These are phyloP conservation scores for Scytalopus superciliaris DNA, from an alignment of 2,113 vertebrate genomes.

Conservation along the genomic window DNA sequence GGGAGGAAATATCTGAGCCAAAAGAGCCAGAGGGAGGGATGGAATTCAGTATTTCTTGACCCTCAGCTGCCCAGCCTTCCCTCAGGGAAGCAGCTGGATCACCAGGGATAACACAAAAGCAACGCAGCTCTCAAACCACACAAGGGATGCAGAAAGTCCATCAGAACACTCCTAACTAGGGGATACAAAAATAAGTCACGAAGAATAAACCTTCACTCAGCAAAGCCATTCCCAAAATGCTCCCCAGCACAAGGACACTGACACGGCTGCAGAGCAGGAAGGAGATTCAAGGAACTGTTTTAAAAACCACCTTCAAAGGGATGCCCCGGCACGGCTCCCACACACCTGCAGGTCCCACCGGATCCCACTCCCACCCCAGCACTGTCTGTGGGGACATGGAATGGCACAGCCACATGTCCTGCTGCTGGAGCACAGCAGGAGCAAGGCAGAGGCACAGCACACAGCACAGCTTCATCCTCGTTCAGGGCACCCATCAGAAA, in stretches of 20 bases:
- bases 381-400: rapidly evolving
- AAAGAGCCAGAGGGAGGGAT: not conserved
- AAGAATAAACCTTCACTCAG: conserved; percentile 23
- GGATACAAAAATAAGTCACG: not conserved
- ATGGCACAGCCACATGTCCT: rapidly evolving
- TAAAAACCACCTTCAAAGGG: conserved; percentile 26
- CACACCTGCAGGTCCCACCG: not conserved
- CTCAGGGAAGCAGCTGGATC: not conserved
- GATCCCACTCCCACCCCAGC: not conserved
- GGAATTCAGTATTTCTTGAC: not conserved
- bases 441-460: not conserved
- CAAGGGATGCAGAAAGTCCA: not conserved
- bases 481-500: not conserved
- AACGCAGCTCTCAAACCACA: not conserved
- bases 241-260: not conserved
- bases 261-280: not conserved
- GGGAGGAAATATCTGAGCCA: not conserved
- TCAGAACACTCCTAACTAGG: not conserved
- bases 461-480: rapidly evolving
- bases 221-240: not conserved
- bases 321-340: not conserved
- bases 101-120: not conserved
- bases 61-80: not conserved
- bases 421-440: not conserved
- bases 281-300: not conserved